Conservation (phyloP, 64 coral and sea anemone genomes). For the Dendrophyllia cribrosa region DNA sequence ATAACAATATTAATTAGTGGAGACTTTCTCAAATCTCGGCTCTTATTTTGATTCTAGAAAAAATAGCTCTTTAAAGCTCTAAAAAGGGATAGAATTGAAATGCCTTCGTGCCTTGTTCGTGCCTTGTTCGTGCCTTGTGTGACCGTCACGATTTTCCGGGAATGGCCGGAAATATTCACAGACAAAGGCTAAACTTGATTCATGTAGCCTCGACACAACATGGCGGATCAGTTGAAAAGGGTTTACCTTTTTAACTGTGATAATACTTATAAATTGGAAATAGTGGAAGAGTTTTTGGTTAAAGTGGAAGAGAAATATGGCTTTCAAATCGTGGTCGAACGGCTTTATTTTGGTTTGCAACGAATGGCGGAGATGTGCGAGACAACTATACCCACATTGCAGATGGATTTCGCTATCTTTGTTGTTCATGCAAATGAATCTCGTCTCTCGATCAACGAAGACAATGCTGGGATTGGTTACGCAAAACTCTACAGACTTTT, state of each 20-base stretch:
- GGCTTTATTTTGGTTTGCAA: slow-evolving; percentile 62
- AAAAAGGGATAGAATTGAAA: too few relatives aligned
- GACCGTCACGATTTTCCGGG: too few relatives aligned
- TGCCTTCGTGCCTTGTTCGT: too few relatives aligned
- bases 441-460: slow-evolving; percentile 70
- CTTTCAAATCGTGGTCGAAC: not conserved
- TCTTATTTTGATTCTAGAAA: too few relatives aligned
- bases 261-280: slow-evolving; percentile 50
- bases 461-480: slow-evolving; percentile 64
- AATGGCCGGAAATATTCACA: too few relatives aligned
- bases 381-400: not conserved
- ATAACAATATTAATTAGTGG: too few relatives aligned
- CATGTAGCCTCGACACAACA: not conserved
- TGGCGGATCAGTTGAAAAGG: not conserved
- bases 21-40: too few relatives aligned
- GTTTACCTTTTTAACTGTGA: slow-evolving; percentile 84
- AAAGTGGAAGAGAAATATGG: not conserved
- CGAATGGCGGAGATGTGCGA: slow-evolving; percentile 56
- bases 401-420: slow-evolving; percentile 66
- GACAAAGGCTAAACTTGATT: too few relatives aligned
- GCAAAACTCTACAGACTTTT: slow-evolving; percentile 59
- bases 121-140: too few relatives aligned
- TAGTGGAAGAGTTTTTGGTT: slow-evolving; percentile 28
- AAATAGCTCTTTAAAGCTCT: too few relatives aligned
- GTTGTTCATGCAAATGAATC: slow-evolving; percentile 86